A percentile compares a stretch with the other conserved stretches of the same genome.
phyloP scores from a whole-genome alignment of 2,888 invertebrate species.

The Ectemnius lituratus region DNA sequence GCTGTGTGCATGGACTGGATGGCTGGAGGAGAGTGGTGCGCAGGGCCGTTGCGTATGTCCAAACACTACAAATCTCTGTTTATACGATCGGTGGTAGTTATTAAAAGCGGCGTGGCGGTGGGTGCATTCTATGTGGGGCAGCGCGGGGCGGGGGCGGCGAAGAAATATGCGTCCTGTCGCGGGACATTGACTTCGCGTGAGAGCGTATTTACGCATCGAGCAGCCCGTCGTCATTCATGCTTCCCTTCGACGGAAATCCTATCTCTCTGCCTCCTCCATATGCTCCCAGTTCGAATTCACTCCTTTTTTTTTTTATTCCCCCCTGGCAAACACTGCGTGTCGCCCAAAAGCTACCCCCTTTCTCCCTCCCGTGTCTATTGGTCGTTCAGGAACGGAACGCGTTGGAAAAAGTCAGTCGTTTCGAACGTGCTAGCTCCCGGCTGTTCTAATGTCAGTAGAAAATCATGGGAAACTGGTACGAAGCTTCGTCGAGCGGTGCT shows the following conservation, averaged over 20 bases:
- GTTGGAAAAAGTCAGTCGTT: too few species aligned
- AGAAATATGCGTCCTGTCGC: constrained; percentile 37
- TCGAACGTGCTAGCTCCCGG: too few species aligned
- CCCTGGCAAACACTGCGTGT: background rate
- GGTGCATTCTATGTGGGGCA: constrained; percentile 20
- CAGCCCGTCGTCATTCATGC: constrained; percentile 32
- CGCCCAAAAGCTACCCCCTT: background rate
- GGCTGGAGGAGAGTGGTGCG: background rate
- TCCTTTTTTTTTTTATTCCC: background rate
- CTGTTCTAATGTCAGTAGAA: too few species aligned
- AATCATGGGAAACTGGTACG: too few species aligned
- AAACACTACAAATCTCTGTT: constrained; percentile 52
- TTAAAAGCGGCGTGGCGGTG: constrained; percentile 49
- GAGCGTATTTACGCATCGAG: constrained; percentile 13
- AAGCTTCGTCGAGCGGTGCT: too few species aligned
- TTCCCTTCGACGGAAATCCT: constrained; percentile 19
- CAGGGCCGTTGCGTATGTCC: constrained; percentile 12
- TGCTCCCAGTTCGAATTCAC: background rate
- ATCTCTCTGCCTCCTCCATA: background rate
- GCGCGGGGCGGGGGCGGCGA: constrained; percentile 9
- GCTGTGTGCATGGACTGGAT: too few species aligned
- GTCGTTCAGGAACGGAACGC: too few species aligned
- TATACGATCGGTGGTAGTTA: constrained; percentile 55
- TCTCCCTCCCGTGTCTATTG: background rate
- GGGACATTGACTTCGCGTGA: background rate